These are phyloP conservation scores for Palythoa caribaeorum DNA, from an alignment of 92 coral and sea anemone species.

Conservation along the genomic window DNA sequence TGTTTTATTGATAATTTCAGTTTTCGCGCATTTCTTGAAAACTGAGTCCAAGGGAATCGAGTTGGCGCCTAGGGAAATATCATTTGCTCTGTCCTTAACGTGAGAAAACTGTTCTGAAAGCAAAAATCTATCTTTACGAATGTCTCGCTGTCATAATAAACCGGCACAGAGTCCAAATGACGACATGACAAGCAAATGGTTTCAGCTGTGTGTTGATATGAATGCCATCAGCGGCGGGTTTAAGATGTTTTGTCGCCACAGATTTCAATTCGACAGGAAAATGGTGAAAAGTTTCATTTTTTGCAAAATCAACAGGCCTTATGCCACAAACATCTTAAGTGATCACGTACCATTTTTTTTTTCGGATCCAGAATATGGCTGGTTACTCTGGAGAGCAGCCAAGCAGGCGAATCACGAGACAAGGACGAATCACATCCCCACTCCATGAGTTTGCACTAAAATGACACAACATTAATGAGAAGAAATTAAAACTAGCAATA, in stretches of 20 bases:
- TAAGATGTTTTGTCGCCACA: slow-evolving; percentile 36
- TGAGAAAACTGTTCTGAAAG: neutral
- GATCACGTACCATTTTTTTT: slow-evolving; percentile 47
- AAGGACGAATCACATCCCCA: neutral
- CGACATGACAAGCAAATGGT: neutral
- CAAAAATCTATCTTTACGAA: slow-evolving; percentile 23
- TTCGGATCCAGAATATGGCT: slow-evolving; percentile 34
- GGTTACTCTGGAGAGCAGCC: slow-evolving; percentile 19
- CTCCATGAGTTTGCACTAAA: neutral
- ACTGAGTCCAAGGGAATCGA: neutral
- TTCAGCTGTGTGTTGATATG: slow-evolving; percentile 9
- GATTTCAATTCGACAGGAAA: slow-evolving; percentile 18
- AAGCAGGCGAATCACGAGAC: neutral
- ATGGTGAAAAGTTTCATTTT: slow-evolving; percentile 20
- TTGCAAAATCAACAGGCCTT: slow-evolving; percentile 25
- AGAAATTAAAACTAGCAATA: neutral
- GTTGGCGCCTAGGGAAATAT: neutral
- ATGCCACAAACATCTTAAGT: slow-evolving; percentile 48
- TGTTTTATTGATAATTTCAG: neutral
- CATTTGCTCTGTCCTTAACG: neutral
- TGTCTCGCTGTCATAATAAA: slow-evolving; percentile 41
- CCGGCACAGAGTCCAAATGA: slow-evolving; percentile 40
- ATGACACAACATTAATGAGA: neutral
- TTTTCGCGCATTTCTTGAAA: slow-evolving; percentile 44
- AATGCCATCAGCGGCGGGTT: slow-evolving; percentile 14